Percentiles rank a stretch among this genome's conserved stretches.
phyloP scores from a whole-genome alignment of 1,140 invertebrate genomes.

The Trichonephila clavata region DNA sequence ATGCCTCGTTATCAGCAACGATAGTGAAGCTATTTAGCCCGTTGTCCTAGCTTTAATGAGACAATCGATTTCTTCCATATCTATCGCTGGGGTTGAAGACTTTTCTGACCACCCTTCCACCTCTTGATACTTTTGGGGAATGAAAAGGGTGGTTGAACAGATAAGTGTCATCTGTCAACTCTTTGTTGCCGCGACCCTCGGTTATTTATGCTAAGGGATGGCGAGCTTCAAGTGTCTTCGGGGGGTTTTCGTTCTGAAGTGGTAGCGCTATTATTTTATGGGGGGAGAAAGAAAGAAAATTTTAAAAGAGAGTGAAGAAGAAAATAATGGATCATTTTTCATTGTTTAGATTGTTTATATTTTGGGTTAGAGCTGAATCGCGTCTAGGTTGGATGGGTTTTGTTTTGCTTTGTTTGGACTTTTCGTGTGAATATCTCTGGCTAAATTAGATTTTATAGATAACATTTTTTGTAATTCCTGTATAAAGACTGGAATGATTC shows the following conservation, averaged over 20 bases:
- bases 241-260: slow-evolving; percentile 35
- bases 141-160: not conserved
- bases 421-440: no score
- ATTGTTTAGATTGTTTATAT: not conserved
- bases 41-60: slow-evolving; percentile 70
- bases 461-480: no score
- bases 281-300: not conserved
- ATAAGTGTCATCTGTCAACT: slow-evolving; percentile 73
- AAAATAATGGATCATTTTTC: slow-evolving; percentile 23
- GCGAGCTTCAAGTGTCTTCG: slow-evolving; percentile 14
- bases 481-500: no score
- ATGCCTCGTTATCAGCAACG: slow-evolving; percentile 54
- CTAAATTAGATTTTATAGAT: no score
- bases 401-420: not conserved
- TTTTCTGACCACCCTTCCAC: slow-evolving; percentile 34
- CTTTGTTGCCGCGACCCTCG: slow-evolving; percentile 49
- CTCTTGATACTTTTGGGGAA: slow-evolving; percentile 25
- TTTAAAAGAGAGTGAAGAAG: slow-evolving; percentile 5
- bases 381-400: not conserved
- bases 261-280: not conserved
- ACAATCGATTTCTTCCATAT: slow-evolving; percentile 67
- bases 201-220: slow-evolving; percentile 56
- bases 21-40: slow-evolving; percentile 67
- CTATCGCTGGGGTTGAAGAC: slow-evolving; percentile 36
- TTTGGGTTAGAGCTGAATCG: not conserved